Evolutionary conservation across 2,888 invertebrate genomes (phyloP).

Genomic region (Pharmacophagus antenor): DNA sequence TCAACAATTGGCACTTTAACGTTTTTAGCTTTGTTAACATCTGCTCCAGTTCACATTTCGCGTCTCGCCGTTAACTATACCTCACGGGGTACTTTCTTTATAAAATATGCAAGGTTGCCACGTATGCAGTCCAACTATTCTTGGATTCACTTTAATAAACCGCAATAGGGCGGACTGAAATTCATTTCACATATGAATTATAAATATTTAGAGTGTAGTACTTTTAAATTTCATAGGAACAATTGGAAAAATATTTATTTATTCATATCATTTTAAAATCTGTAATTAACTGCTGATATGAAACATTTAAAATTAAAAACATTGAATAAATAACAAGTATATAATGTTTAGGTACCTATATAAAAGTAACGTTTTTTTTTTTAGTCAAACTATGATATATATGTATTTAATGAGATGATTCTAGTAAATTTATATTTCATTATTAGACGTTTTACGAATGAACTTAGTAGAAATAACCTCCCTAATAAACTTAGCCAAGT

Average conservation of each 20-base stretch:
- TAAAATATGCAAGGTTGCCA: constrained; percentile 33
- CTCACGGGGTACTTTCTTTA: constrained; percentile 31
- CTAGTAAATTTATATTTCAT: too few relatives aligned
- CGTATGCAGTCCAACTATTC: constrained; percentile 23
- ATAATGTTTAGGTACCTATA: too few relatives aligned
- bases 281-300: neutral
- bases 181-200: constrained; percentile 16
- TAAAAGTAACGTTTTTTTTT: too few relatives aligned
- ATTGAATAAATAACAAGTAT: too few relatives aligned
- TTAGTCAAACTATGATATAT: too few relatives aligned
- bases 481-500: too few relatives aligned
- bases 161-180: constrained; percentile 21
- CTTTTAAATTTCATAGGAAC: neutral
- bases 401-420: too few relatives aligned
- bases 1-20: neutral
- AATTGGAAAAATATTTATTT: neutral
- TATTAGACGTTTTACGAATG: too few relatives aligned
- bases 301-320: too few relatives aligned
- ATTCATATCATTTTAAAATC: neutral
- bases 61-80: constrained; percentile 37
- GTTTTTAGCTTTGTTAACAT: constrained; percentile 35
- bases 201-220: constrained; percentile 3
- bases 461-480: too few relatives aligned
- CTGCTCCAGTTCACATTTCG: constrained; percentile 48
- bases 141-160: constrained; percentile 22